Conservation (phyloP, 2,113 vertebrate genomes). For the Malurus elegans region DNA sequence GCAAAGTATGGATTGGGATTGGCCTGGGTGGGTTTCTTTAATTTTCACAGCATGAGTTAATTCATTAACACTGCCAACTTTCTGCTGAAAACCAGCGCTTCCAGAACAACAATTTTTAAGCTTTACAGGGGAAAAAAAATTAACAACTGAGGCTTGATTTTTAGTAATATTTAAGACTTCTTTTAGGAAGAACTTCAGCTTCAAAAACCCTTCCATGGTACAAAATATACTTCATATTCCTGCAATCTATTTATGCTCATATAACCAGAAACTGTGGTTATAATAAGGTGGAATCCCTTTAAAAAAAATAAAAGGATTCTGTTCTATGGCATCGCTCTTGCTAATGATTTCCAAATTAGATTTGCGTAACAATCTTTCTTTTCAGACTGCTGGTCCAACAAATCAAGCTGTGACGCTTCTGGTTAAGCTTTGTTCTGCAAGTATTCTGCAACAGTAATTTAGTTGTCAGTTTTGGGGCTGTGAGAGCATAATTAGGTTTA, state of each 20-base stretch:
- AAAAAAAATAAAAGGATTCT: not conserved
- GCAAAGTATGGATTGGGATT: not conserved
- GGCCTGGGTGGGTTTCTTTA: not conserved
- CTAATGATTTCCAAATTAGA: conserved; percentile 32
- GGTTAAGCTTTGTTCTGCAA: conserved; percentile 5
- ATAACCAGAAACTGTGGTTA: not conserved
- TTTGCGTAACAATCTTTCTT: conserved; percentile 26
- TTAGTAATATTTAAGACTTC: not conserved
- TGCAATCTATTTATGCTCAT: not conserved
- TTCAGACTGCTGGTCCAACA: conserved; percentile 23
- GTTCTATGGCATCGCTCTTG: not conserved
- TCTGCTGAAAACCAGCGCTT: conserved; percentile 32
- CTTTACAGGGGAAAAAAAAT: not conserved
- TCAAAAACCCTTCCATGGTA: not conserved
- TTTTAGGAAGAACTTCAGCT: not conserved
- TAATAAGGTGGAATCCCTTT: not conserved
- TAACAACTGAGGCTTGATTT: not conserved
- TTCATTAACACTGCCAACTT: conserved; percentile 16
- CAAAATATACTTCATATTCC: not conserved
- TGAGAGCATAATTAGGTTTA: not conserved
- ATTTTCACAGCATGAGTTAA: conserved; percentile 4
- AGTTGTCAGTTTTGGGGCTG: conserved; percentile 16
- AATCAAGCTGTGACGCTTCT: not conserved
- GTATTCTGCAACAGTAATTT: conserved; percentile 15
- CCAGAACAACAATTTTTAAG: not conserved